phyloP scores from a whole-genome alignment of 1,140 invertebrate species.

The Acromyrmex charruanus region DNA sequence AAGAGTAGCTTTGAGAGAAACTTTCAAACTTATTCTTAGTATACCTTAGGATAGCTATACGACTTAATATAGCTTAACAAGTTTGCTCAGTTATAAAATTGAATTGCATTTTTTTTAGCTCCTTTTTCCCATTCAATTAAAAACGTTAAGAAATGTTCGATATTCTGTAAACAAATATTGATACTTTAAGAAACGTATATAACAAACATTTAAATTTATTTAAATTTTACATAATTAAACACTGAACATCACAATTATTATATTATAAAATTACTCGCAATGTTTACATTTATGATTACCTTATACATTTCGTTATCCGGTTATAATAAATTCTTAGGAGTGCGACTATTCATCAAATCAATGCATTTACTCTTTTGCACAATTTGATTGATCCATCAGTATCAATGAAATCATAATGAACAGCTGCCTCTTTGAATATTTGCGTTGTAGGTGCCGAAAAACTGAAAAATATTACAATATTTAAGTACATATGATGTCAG shows the following conservation, averaged over 20 bases:
- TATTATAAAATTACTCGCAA: neutral
- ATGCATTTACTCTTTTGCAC: slow-evolving; percentile 43
- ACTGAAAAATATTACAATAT: slow-evolving; percentile 32
- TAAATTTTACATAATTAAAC: neutral
- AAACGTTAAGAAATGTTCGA: neutral
- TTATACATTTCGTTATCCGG: slow-evolving; percentile 22
- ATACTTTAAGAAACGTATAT: neutral
- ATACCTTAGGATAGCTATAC: no score
- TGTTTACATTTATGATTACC: neutral
- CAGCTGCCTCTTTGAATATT: slow-evolving; percentile 7
- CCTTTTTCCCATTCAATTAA: neutral
- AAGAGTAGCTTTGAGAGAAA: no score
- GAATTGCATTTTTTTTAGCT: no score
- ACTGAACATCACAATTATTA: neutral
- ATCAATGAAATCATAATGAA: slow-evolving; percentile 41
- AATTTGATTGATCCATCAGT: slow-evolving; percentile 31
- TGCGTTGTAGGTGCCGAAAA: slow-evolving; percentile 49
- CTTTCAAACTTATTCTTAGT: no score
- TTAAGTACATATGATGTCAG: no score
- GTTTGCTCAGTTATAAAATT: no score
- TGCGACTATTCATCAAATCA: slow-evolving; percentile 64
- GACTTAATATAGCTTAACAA: no score
- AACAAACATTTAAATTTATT: neutral
- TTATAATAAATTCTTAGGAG: slow-evolving; percentile 18
- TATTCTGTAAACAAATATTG: neutral